phyloP scores from a whole-genome alignment of 2,113 vertebrate species.

The Symphodus melops region DNA sequence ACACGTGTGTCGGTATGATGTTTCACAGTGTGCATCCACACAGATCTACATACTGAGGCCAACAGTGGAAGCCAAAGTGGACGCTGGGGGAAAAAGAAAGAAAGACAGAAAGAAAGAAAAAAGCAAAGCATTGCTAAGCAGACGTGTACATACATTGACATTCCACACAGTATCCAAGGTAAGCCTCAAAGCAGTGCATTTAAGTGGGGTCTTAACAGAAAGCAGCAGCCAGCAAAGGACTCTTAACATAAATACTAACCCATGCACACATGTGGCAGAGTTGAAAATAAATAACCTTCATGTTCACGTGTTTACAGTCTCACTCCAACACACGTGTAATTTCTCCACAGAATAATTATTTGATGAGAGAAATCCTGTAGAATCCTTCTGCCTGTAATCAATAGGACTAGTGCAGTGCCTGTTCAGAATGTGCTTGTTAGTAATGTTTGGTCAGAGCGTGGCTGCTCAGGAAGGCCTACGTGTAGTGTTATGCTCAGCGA shows the following conservation, averaged over 20 bases:
- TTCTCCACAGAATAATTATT: slow-evolving; percentile 7
- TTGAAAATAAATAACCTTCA: slow-evolving; percentile 17
- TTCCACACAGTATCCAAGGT: slow-evolving; percentile 39
- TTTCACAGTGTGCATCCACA: slow-evolving; percentile 40
- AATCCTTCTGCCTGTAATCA: slow-evolving; percentile 28
- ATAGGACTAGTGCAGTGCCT: too few species aligned
- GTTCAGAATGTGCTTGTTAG: too few species aligned
- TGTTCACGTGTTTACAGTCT: slow-evolving; percentile 3
- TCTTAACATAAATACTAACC: slow-evolving; percentile 20
- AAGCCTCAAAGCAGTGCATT: slow-evolving; percentile 15
- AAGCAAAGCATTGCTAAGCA: slow-evolving; percentile 62
- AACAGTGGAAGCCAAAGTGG: slow-evolving; percentile 68
- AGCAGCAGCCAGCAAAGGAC: slow-evolving; percentile 6
- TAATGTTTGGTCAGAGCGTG: too few species aligned
- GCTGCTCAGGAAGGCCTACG: too few species aligned
- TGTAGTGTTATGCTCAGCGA: too few species aligned
- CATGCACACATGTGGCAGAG: not conserved
- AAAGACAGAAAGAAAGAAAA: slow-evolving; percentile 24
- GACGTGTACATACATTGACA: slow-evolving; percentile 30
- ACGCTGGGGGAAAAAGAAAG: slow-evolving; percentile 63
- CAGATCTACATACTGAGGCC: slow-evolving; percentile 78
- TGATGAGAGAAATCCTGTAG: slow-evolving; percentile 4
- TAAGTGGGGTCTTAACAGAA: slow-evolving; percentile 16
- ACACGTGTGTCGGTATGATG: slow-evolving; percentile 22
- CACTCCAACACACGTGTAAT: slow-evolving; percentile 4